Evolutionary conservation across 2,888 invertebrate species (phyloP), one percentile per base, ranked within the genome.

Genomic region (Drepanosiphum platanoidis): DNA sequence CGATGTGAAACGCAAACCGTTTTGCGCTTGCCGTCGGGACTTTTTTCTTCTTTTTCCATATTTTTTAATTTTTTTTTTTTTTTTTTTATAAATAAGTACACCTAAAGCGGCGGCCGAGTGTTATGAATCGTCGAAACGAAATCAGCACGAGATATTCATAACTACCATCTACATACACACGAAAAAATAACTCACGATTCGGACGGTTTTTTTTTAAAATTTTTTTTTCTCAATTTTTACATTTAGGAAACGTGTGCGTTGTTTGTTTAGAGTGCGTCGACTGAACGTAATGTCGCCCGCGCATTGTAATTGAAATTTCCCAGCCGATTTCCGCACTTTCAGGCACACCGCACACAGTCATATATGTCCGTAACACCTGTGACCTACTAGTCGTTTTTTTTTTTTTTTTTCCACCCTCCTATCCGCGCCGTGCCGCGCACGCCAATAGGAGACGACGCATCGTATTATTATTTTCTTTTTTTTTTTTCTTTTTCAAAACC

Each of bases 311-410:
- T 82, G 32, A n/a, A 64, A 82, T 74, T 82, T 72, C n/a, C 82
- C 5, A 46, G 42, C 71, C 82, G 15, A 72, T 82, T 72, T 82
- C 72, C 82, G 72, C 72, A 64, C 42, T 61, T 72, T 61, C n/a
- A 42, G 13, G 27, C 36, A n/a, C n/a, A 1, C 1, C n/a, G 11
- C 61, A 11, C 11, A 9, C 9, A 9, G 70, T 3, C 34, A 52
- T 34, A 78, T 34, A 78, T 36, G 22, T 32, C 66, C 32, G 32
- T 22, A 82, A 82, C 82, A 82, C 61, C 61, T 82, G 82, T 74
- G 82, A 82, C 72, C 64, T 82, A 64, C 72, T 64, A 61, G n/a
- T 39, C 72, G 82, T 61, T 42, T 18, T 82, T 82, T 42, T 82
- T 72, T 71, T 72, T 30, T 68, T 80, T 70, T 68, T 70, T 30